These are phyloP conservation scores for Pseudomyrmex sp. DNA, from an alignment of 1,140 invertebrate genomes.

Conservation along the genomic window DNA sequence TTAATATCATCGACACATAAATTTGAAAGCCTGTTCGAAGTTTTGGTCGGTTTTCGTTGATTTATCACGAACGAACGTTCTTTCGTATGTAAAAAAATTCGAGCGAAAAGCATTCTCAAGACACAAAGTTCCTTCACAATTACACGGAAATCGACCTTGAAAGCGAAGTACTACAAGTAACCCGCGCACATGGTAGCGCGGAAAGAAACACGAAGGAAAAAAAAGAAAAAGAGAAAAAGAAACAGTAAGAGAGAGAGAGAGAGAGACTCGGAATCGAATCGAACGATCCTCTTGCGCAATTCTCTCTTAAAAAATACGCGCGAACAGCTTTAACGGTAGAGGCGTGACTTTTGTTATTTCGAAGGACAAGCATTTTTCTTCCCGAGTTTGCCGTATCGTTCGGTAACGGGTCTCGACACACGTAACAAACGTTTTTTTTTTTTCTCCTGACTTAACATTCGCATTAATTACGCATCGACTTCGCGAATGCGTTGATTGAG, in stretches of 20 bases:
- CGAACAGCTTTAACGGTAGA: slow-evolving; percentile 42
- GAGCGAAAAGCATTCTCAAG: slow-evolving; percentile 9
- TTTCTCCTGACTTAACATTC: neutral
- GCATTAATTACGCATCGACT: slow-evolving; percentile 25
- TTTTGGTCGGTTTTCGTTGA: neutral
- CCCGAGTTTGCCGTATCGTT: neutral
- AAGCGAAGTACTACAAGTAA: slow-evolving; percentile 66
- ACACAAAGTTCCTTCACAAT: slow-evolving; percentile 50
- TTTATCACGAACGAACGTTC: neutral
- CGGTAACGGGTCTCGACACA: slow-evolving; percentile 30
- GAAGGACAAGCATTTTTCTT: slow-evolving; percentile 43
- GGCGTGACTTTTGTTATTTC: slow-evolving; percentile 41
- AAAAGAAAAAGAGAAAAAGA: neutral
- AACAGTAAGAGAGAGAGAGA: slow-evolving; percentile 2
- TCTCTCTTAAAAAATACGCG: slow-evolving; percentile 28
- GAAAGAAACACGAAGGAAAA: neutral
- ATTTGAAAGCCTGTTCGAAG: too few species aligned
- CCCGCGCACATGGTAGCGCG: slow-evolving; percentile 18
- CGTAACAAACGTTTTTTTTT: neutral
- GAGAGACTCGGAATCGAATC: slow-evolving; percentile 24
- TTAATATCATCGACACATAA: neutral
- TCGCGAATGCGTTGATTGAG: neutral
- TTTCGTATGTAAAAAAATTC: slow-evolving; percentile 32
- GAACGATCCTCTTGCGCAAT: slow-evolving; percentile 46
- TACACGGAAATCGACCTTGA: slow-evolving; percentile 59